Base-by-base conservation (phyloP, 2,888 invertebrate genomes). In the Sarcophaga carnaria region DNA sequence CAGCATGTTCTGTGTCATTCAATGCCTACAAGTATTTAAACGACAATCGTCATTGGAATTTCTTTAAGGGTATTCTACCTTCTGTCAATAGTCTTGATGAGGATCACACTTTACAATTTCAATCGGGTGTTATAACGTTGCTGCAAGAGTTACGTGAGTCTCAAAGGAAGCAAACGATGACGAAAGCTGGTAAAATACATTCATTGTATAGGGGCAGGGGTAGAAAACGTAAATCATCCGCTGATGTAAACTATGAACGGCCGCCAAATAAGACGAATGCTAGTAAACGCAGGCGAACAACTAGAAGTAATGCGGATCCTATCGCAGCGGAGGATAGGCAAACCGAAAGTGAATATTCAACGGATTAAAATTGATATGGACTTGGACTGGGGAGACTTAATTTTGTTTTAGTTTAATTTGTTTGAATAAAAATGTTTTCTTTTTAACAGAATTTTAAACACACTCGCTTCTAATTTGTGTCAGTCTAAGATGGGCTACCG, bases 31-130 rank as follows among this genome's bases (percentile, higher is more conserved):
- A 54, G 12, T 54, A n/a, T 62, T 74, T 75, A n/a, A 8, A 45
- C 47, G 78, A 82, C n/a, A 82, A 82, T 74, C 85, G 85, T 2
- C 82, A 85, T 66, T 85, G 69, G 81, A 82, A 75, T 71, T 85
- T 85, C 64, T 85, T 82, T 60, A 82, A 78, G 17, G 82, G 79
- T 17, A 86, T 86, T 62, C 20, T 86, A 17, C 86, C 82, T 0
- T 82, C 82, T 3, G 17, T 83, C 11, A 59, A 45, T 22, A 60
- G 12, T 20, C 47, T 86, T 8, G 76, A 86, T 59, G 86, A 86
- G 49, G 86, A 86, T 83, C 82, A 86, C 12, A 66, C 82, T 17
- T 63, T 86, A 45, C 63, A 83, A 25, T 83, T 86, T 47, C 83
- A 86, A 64, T 71, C 86, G 2, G 76, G 83, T 11, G 66, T 83